These are phyloP conservation scores for Drosophila paranaensis DNA, from an alignment of 2,888 invertebrate genomes.

Conservation along the genomic window DNA sequence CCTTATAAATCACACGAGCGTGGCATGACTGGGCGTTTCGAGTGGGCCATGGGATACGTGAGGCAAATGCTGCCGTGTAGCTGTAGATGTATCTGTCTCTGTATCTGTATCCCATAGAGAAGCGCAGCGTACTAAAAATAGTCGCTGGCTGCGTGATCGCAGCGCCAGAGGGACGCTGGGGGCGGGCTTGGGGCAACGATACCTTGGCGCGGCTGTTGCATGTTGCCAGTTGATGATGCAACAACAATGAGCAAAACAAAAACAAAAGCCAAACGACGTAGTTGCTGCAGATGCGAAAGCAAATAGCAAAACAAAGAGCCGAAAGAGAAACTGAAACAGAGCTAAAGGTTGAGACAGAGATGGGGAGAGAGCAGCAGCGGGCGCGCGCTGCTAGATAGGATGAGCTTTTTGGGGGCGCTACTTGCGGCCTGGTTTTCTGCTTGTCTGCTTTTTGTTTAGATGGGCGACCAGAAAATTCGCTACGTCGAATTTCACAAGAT, in stretches of 20 bases:
- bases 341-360: neutral
- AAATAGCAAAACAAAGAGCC: constrained; percentile 62
- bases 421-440: constrained; percentile 46
- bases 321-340: constrained; percentile 22
- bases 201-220: constrained; percentile 57
- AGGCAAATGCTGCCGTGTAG: constrained; percentile 16
- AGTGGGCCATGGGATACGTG: constrained; percentile 41
- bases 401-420: constrained; percentile 26
- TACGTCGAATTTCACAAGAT: constrained; percentile 73
- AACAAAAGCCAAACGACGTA: constrained; percentile 51
- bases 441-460: constrained; percentile 49
- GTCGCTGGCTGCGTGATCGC: constrained; percentile 47
- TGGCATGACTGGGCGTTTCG: constrained; percentile 75
- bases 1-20: constrained; percentile 81
- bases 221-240: constrained; percentile 66
- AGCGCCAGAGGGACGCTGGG: neutral
- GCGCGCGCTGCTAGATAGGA: neutral
- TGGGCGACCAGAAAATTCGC: constrained; percentile 67
- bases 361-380: neutral
- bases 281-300: constrained; percentile 64
- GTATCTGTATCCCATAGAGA: constrained; percentile 46
- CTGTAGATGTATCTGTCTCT: constrained; percentile 27
- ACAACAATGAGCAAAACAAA: constrained; percentile 51
- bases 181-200: constrained; percentile 23
- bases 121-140: constrained; percentile 70